Evolutionary conservation across 2,888 invertebrate genomes (phyloP).

Genomic region (Drosophila buzzatii): DNA sequence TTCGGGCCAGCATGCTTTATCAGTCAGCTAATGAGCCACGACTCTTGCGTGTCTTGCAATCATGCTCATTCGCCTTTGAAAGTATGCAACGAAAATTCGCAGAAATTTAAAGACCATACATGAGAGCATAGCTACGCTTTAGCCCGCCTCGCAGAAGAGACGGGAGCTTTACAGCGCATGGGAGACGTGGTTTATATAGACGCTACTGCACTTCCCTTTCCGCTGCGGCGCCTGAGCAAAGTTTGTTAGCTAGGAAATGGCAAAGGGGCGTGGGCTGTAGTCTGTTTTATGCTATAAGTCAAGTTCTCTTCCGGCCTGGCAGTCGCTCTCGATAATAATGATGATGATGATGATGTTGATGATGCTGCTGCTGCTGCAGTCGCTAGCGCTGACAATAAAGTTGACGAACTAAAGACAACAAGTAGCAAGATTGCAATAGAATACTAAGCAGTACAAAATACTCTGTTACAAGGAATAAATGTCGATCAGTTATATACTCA

Average conservation of each 20-base stretch:
- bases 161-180: background rate
- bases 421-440: conserved; percentile 6
- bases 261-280: conserved; percentile 8
- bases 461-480: background rate
- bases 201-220: conserved; percentile 74
- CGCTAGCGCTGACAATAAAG: conserved; percentile 9
- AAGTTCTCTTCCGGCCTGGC: conserved; percentile 82
- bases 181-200: conserved; percentile 1
- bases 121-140: background rate
- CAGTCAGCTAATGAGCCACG: conserved; percentile 62
- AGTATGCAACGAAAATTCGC: conserved; percentile 40
- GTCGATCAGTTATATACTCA: too few species aligned
- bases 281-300: conserved; percentile 65
- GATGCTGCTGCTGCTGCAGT: conserved; percentile 18
- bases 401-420: conserved; percentile 56
- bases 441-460: background rate
- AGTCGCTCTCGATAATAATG: conserved; percentile 25
- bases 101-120: conserved; percentile 48
- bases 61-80: conserved; percentile 39
- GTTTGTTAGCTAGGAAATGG: conserved; percentile 44
- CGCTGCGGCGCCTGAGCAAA: conserved; percentile 65
- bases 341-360: conserved; percentile 5
- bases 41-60: conserved; percentile 3
- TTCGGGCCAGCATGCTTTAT: background rate
- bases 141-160: background rate